A percentile compares a stretch with the other conserved stretches of the same genome.
phyloP scores from a whole-genome alignment of 2,797 vertebrate genomes.

The Dendrocincla tyrannina region DNA sequence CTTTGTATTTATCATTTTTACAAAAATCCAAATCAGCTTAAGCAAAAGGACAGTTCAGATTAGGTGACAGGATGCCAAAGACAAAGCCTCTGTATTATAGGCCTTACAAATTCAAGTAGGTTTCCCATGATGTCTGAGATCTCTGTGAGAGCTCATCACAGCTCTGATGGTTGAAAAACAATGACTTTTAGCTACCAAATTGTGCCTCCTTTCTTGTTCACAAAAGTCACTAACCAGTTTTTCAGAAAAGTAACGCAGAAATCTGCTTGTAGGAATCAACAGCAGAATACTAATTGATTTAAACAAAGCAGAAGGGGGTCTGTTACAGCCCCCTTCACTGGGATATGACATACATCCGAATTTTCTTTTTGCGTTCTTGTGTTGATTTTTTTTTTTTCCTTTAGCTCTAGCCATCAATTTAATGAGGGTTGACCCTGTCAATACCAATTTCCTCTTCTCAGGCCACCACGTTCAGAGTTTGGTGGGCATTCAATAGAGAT shows the following conservation, averaged over 20 bases:
- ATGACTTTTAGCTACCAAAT: constrained; percentile 17
- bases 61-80: not conserved
- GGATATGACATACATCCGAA: constrained; percentile 27
- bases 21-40: not conserved
- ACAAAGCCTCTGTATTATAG: not conserved
- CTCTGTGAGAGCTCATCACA: not conserved
- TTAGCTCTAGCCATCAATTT: constrained; percentile 56
- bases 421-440: constrained; percentile 71
- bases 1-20: not conserved
- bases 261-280: not conserved
- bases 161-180: not conserved
- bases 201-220: constrained; percentile 3
- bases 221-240: constrained; percentile 10
- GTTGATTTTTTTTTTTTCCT: not conserved
- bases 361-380: not conserved
- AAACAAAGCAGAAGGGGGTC: not conserved
- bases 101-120: not conserved
- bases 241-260: constrained; percentile 23
- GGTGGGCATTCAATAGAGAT: constrained; percentile 71
- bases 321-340: not conserved
- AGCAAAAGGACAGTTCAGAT: not conserved
- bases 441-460: constrained; percentile 73
- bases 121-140: constrained; percentile 10
- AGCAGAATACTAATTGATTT: constrained; percentile 43
- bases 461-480: constrained; percentile 59